phyloP scores from a whole-genome alignment of 2,888 invertebrate species.

The Dryadula phaetusa region DNA sequence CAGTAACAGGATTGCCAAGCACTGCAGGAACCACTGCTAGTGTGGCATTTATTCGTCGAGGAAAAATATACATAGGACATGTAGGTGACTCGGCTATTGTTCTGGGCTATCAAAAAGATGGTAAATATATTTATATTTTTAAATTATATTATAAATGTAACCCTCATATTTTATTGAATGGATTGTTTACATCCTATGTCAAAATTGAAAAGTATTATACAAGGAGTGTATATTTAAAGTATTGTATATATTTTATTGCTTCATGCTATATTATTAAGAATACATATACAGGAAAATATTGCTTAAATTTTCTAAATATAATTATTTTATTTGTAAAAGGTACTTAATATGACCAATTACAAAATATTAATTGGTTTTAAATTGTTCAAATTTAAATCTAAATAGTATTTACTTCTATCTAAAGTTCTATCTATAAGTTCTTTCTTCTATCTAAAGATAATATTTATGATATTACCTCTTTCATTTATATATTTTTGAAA shows the following conservation, averaged over 20 bases:
- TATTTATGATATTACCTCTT: neutral
- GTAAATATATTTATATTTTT: constrained; percentile 25
- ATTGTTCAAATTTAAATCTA: too few relatives aligned
- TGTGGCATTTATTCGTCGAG: constrained; percentile 95
- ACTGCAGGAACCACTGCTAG: constrained; percentile 99
- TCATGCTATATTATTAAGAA: too few relatives aligned
- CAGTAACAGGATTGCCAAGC: constrained; percentile 96
- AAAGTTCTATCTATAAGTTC: too few relatives aligned
- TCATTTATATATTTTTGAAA: neutral
- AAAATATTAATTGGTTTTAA: too few relatives aligned
- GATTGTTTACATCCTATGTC: neutral
- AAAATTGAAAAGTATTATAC: constrained; percentile 1
- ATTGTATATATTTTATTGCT: too few relatives aligned
- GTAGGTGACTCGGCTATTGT: constrained; percentile 99
- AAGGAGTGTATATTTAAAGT: too few relatives aligned
- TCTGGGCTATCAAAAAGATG: constrained; percentile 89
- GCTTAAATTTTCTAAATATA: too few relatives aligned
- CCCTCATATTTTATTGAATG: neutral
- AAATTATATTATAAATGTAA: neutral
- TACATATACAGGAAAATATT: too few relatives aligned
- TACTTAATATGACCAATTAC: too few relatives aligned
- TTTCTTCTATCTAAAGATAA: too few relatives aligned
- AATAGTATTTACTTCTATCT: too few relatives aligned
- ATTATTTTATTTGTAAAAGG: too few relatives aligned
- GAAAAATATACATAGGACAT: constrained; percentile 98